Evolutionary conservation across 2,888 invertebrate genomes (phyloP), one percentile per base, ranked within the genome.

Genomic region (Molanna angustata): DNA sequence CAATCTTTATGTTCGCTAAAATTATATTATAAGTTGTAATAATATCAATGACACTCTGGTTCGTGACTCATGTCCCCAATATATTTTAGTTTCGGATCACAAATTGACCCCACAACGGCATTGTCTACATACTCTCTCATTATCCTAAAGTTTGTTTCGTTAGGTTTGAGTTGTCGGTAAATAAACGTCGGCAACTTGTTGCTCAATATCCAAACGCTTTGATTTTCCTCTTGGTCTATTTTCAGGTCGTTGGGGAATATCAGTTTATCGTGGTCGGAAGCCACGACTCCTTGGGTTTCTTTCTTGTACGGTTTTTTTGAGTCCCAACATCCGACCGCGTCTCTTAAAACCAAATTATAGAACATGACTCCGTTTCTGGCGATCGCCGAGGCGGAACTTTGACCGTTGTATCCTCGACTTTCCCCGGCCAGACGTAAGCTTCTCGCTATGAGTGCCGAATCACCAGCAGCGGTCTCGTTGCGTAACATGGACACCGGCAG

Each of bases 181-280:
- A 90, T 77, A 67, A 83, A 90, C 69, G 84, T 79, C 1, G 90
- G 90, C 54, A 91, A 67, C 18, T 79, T 78, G 67, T 91, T 90
- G 2, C 87, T 83, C 61, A 91, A 76, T 2, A 90, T 77, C 90
- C 90, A 91, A 6, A 90, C 74, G 49, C 78, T 84, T 63, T 89
- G 85, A 33, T 78, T 74, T 7, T 70, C 63, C 32, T 85, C 86
- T 53, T 83, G 79, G 63, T 91, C 90, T 7, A 90, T 75, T 68
- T 86, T 86, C 37, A 91, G 68, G 64, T 91, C 91, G 63, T 91
- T 91, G 0, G 91, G 90, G 65, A 90, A 91, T 13, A 88, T 74
- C 56, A 91, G 70, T 0, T 85, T 82, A 7, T 80, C 78, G 2
- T 76, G 69, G 67, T 83, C 82, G 31, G 71, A 68, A 0, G 84